Percentiles rank a stretch among this genome's conserved stretches.
These are phyloP conservation scores for Rutpela maculata DNA, from an alignment of 2,888 invertebrate species.

Conservation along the genomic window DNA sequence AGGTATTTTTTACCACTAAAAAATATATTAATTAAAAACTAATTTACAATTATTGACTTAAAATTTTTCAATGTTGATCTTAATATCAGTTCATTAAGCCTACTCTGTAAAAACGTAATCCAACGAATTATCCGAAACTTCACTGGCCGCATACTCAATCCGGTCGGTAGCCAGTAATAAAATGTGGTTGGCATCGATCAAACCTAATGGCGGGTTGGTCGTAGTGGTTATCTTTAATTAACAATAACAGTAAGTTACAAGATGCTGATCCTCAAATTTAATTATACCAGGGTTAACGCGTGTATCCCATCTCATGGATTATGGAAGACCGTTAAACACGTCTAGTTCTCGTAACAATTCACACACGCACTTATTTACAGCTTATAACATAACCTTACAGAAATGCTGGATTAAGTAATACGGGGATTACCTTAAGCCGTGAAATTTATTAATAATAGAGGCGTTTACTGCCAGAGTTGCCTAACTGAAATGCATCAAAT, in stretches of 20 bases:
- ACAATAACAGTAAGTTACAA: slow-evolving; percentile 62
- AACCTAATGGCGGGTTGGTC: slow-evolving; percentile 16
- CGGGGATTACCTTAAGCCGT: not conserved
- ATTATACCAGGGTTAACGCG: slow-evolving; percentile 43
- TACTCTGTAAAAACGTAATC: not conserved
- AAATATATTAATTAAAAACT: no score
- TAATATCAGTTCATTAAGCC: no score
- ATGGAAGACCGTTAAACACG: slow-evolving; percentile 16
- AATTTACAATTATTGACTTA: no score
- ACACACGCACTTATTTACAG: slow-evolving; percentile 29
- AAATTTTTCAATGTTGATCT: no score
- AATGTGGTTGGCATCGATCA: slow-evolving; percentile 17
- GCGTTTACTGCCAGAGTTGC: no score
- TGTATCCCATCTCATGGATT: slow-evolving; percentile 36
- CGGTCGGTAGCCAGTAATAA: slow-evolving; percentile 8
- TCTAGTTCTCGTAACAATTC: slow-evolving; percentile 26
- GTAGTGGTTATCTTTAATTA: slow-evolving; percentile 60
- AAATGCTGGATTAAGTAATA: not conserved
- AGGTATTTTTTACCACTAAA: no score
- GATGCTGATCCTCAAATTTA: slow-evolving; percentile 55
- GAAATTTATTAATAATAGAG: slow-evolving; percentile 3
- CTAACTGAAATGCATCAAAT: no score
- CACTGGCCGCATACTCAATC: not conserved
- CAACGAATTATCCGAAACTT: not conserved
- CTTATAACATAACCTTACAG: not conserved